Base-by-base conservation (phyloP, 2,113 vertebrate genomes). In the Ctenodactylus gundi region DNA sequence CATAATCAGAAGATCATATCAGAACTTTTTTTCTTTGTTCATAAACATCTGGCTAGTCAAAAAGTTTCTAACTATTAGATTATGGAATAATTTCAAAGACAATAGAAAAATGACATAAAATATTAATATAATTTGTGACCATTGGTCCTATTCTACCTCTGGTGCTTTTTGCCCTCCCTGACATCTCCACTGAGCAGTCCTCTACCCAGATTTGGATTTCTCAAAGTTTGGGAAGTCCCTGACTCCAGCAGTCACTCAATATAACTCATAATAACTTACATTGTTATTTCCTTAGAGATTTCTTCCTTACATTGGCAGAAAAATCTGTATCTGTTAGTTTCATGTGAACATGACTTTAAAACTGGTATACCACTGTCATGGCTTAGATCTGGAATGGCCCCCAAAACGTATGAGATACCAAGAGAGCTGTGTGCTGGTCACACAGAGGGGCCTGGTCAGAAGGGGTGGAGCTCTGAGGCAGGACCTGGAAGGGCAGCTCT, bases 61-160 rank as follows among this genome's bases (percentile, higher is more conserved):
- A 93, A 95, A 87, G 11, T 29, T 49, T 85, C 39, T 73, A 86
- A 57, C 7, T n/a, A 36, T 34, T 25, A 90, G 0, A 87, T 6
- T 76, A 77, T 65, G 18, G 90, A 92, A 72, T n/a, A 77, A 70
- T 49, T 49, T 92, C 64, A 84, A 94, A 81, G 15, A 65, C 9
- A 82, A 72, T 25, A n/a, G 72, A 13, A 93, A 85, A 82, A 85
- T 67, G 34, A 84, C 34, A 84, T 60, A 67, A 92, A 82, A 78
- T 49, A 53, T 31, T 72, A 86, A 68, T 41, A 72, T 67, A 57
- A 57, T 49, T 3, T 65, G n/a, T 70, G 70, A 8, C 75, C 20
- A 34, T 78, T 81, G 84, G 4, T 77, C 39, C 25, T 58, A 34
- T 72, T 51, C n/a, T 86, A 92, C 51, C 31, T 86, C 53, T 60